Conservation (phyloP, 2,797 vertebrate genomes). For the Sciurus vulgaris region DNA sequence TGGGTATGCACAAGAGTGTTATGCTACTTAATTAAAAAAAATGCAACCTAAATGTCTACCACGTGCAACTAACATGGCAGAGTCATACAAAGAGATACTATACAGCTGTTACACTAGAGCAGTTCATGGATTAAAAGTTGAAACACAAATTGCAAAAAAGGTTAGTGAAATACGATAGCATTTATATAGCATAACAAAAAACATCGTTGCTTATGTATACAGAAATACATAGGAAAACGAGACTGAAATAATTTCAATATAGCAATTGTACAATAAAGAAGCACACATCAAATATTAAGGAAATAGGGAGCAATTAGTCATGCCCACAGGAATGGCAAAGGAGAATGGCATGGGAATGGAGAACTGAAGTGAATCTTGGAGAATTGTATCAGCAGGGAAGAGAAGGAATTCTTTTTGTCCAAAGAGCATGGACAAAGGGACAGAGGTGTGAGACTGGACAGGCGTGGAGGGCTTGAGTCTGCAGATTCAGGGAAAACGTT, state of each 20-base stretch:
- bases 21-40: too few relatives aligned
- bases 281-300: fast-evolving
- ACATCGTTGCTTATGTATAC: not conserved
- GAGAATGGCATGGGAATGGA: not conserved
- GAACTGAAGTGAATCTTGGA: not conserved
- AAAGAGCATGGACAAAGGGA: fast-evolving
- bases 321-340: not conserved
- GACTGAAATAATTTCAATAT: not conserved
- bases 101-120: not conserved
- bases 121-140: not conserved
- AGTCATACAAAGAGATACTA: not conserved
- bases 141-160: not conserved
- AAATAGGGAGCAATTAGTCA: not conserved
- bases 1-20: not conserved
- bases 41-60: not conserved
- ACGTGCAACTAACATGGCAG: not conserved
- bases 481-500: not conserved
- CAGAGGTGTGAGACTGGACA: not conserved
- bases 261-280: not conserved
- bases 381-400: not conserved
- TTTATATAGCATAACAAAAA: not conserved
- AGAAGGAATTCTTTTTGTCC: not conserved
- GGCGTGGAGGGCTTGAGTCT: fast-evolving
- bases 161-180: not conserved
- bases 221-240: not conserved